A percentile compares a stretch with the other conserved stretches of the same genome.
phyloP scores from a whole-genome alignment of 2,888 invertebrate genomes.

The Leistus spinibarbis region DNA sequence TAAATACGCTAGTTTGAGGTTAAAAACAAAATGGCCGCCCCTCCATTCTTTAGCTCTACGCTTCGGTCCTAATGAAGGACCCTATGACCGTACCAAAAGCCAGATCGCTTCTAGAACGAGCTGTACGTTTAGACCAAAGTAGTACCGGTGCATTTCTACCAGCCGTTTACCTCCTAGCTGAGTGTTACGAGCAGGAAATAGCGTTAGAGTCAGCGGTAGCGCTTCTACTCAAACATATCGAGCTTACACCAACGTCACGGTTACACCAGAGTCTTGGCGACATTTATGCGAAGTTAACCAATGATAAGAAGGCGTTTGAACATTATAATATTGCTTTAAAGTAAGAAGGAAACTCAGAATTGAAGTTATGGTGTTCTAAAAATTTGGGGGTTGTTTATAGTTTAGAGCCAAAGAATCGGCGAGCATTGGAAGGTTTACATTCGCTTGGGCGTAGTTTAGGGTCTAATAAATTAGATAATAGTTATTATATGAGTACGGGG shows the following conservation, averaged over 20 bases:
- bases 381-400: conserved; percentile 50
- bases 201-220: conserved; percentile 70
- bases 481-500: conserved; percentile 60
- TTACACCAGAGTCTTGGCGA: conserved; percentile 72
- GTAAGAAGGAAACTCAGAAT: conserved; percentile 55
- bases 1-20: too few species aligned
- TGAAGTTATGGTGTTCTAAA: too few species aligned
- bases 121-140: conserved; percentile 69
- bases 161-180: conserved; percentile 74
- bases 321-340: conserved; percentile 71
- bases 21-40: background rate
- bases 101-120: conserved; percentile 73
- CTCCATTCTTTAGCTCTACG: conserved; percentile 68
- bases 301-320: conserved; percentile 71
- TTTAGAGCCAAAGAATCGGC: conserved; percentile 68
- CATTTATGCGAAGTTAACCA: conserved; percentile 64
- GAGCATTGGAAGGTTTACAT: conserved; percentile 69
- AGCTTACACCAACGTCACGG: conserved; percentile 65
- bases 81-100: conserved; percentile 65
- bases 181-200: conserved; percentile 71
- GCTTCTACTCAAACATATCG: conserved; percentile 70
- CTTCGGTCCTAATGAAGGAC: conserved; percentile 74
- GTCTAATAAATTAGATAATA: conserved; percentile 59
- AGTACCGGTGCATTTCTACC: conserved; percentile 63
- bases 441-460: conserved; percentile 59